Evolutionary conservation across 1,140 invertebrate genomes (phyloP).

Genomic region (Zaprionus tsacasi): DNA sequence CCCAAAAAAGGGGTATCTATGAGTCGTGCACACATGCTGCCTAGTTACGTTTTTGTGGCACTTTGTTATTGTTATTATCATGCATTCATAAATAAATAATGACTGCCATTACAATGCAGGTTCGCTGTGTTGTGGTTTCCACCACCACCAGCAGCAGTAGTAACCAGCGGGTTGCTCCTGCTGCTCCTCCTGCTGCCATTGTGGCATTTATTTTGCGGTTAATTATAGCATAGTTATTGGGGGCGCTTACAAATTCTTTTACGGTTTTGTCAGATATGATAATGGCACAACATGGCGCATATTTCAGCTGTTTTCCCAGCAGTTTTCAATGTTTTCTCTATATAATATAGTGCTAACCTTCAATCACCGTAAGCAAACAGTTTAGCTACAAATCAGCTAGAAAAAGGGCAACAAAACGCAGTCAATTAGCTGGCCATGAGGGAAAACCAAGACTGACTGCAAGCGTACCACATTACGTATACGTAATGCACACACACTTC

Average conservation of each 20-base stretch:
- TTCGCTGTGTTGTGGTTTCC: slow-evolving; percentile 33
- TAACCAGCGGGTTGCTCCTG: background rate
- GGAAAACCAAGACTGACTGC: background rate
- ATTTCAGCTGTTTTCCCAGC: slow-evolving; percentile 25
- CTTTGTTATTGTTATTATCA: slow-evolving; percentile 58
- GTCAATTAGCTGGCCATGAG: background rate
- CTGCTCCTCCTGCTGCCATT: background rate
- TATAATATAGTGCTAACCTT: too few species aligned
- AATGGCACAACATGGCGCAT: slow-evolving; percentile 33
- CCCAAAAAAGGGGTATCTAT: slow-evolving; percentile 6
- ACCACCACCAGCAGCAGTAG: background rate
- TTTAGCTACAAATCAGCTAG: background rate
- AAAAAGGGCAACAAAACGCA: background rate
- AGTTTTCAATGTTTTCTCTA: background rate
- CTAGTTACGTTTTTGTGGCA: slow-evolving; percentile 12
- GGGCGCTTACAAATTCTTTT: slow-evolving; percentile 30
- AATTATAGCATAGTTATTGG: slow-evolving; percentile 55
- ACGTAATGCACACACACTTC: slow-evolving; percentile 44
- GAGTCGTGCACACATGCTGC: background rate
- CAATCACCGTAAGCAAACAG: background rate
- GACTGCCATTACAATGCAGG: slow-evolving; percentile 67
- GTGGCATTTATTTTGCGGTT: slow-evolving; percentile 46
- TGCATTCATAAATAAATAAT: slow-evolving; percentile 79
- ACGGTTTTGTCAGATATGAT: slow-evolving; percentile 28
- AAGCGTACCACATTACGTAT: slow-evolving; percentile 36